A percentile compares a stretch with the other conserved stretches of the same genome.
Evolutionary conservation across 2,888 invertebrate species (phyloP).

Genomic region (Melipona beecheii): DNA sequence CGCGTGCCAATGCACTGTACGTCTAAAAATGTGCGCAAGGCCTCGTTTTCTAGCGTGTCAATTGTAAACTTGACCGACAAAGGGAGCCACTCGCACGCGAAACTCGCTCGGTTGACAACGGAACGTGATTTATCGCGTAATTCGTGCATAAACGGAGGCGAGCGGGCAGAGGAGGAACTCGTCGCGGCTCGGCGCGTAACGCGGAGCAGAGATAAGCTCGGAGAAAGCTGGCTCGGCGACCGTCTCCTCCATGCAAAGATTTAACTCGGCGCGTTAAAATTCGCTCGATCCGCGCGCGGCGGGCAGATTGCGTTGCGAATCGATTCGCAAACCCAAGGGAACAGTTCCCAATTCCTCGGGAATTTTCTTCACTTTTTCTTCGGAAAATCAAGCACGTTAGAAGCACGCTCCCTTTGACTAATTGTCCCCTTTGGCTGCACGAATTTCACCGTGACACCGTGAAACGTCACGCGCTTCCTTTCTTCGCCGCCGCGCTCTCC

Average conservation of each 20-base stretch:
- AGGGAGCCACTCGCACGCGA: slow-evolving; percentile 68
- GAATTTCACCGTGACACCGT: neutral
- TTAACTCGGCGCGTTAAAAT: too few relatives aligned
- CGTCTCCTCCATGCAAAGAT: neutral
- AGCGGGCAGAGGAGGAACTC: neutral
- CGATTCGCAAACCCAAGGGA: neutral
- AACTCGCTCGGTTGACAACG: slow-evolving; percentile 68
- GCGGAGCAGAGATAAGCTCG: neutral
- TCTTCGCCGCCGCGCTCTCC: neutral
- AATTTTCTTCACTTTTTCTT: neutral
- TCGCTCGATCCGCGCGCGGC: too few relatives aligned
- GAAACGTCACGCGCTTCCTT: slow-evolving; percentile 31
- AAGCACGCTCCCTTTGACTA: neutral
- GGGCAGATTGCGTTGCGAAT: neutral
- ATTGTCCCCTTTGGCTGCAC: neutral
- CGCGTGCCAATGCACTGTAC: slow-evolving; percentile 52
- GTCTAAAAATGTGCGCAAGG: slow-evolving; percentile 55
- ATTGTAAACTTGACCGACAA: slow-evolving; percentile 70
- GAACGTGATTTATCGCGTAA: slow-evolving; percentile 2
- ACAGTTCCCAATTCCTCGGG: neutral
- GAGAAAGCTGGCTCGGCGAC: neutral
- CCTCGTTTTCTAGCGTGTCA: slow-evolving; percentile 63
- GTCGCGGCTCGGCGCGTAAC: neutral
- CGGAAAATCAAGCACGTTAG: neutral
- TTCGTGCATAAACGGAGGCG: neutral